Conservation (phyloP, 2,797 vertebrate genomes). For the Synaphobranchus kaupii region DNA sequence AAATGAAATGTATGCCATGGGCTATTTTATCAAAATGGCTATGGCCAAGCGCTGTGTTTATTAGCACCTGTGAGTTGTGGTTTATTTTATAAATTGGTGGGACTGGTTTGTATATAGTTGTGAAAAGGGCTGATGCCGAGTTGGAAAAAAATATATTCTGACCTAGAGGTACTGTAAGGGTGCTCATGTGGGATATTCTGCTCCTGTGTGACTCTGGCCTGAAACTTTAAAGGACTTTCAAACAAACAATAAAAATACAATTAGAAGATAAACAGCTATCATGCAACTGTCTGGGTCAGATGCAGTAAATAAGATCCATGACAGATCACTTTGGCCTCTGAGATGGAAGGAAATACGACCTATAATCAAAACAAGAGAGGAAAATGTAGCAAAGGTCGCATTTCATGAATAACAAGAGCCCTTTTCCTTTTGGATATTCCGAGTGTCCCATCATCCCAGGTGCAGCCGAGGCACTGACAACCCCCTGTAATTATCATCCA, state of each 20-base stretch:
- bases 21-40: conserved; percentile 55
- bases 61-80: background rate
- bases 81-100: conserved; percentile 21
- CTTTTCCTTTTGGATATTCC: background rate
- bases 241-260: background rate
- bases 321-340: conserved; percentile 18
- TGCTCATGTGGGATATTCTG: background rate
- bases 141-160: background rate
- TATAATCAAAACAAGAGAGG: background rate
- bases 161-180: background rate
- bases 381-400: conserved; percentile 14
- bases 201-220: background rate
- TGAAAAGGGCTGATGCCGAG: background rate
- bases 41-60: conserved; percentile 32
- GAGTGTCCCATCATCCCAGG: conserved; percentile 5
- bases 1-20: conserved; percentile 49
- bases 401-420: conserved; percentile 23
- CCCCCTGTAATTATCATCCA: conserved; percentile 9
- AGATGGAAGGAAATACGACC: background rate
- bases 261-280: conserved; percentile 2
- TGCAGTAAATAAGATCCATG: conserved; percentile 19
- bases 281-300: conserved; percentile 14
- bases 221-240: conserved; percentile 9
- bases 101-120: conserved; percentile 16
- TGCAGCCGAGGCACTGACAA: background rate